Evolutionary conservation across 2,113 vertebrate genomes (phyloP), one percentile per base, ranked within the genome.

Genomic region (Meriones unguiculatus): DNA sequence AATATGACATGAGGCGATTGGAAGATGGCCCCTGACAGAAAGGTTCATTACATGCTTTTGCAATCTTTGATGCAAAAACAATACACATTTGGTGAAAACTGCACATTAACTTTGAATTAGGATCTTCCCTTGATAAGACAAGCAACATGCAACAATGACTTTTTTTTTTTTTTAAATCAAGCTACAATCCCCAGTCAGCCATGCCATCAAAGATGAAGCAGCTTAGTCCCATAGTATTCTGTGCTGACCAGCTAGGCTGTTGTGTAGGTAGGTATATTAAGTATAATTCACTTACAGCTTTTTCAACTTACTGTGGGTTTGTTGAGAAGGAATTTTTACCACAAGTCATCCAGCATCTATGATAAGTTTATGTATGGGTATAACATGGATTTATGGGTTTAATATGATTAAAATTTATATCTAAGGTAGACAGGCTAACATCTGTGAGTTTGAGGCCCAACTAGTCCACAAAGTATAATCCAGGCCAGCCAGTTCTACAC

Each of bases 161-260:
- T 5, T 28, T 18, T 14, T 32, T 13, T 30, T 32, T 14, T 22
- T 88, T 46, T 46, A 4, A 46, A 46, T 46, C 30, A 52, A 22
- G 41, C 38, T 81, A 25, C 15, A 70, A 20, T 25, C 28, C 38
- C 25, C 1, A 28, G 9, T 5, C 20, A 30, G 72, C 35, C 11
- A 11, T n/a, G 24, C 22, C 50, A 80, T 24, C 10, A 50, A 20
- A 81, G 13, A 32, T 17, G 22, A 30, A 52, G 6, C 17, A 24
- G 3, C n/a, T 46, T 0, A 1, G 18, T 24, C 14, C 2, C 7
- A 15, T 0, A 17, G 41, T 3, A 7, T 4, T 30, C 32, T 41
- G 32, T 57, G 12, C 25, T 32, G 41, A 25, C 38, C 5, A 35
- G 32, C 2, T 14, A 25, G 57, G 38, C 10, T 73, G 11, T n/a